These are phyloP conservation scores for Meghimatium bilineatum DNA, from an alignment of 2,888 invertebrate genomes.

Conservation along the genomic window DNA sequence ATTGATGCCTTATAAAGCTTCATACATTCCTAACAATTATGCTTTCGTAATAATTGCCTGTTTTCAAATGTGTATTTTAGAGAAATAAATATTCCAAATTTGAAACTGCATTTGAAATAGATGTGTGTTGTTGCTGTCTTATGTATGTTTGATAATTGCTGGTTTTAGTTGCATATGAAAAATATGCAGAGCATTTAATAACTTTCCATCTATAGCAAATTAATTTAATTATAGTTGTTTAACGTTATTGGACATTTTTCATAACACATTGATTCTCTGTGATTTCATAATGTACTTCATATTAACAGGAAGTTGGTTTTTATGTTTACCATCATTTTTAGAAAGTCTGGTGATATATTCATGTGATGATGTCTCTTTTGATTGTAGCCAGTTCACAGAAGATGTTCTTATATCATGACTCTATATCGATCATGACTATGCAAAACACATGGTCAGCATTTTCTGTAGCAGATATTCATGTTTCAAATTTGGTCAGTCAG, in stretches of 20 bases:
- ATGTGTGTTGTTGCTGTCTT: neutral
- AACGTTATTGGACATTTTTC: neutral
- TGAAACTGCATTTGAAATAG: neutral
- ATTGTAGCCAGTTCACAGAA: neutral
- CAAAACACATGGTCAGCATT: too few relatives aligned
- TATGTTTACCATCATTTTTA: neutral
- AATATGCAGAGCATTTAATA: neutral
- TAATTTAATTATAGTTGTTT: neutral
- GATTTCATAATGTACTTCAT: neutral
- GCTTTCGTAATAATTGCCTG: slow-evolving; percentile 6
- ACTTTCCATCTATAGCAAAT: neutral
- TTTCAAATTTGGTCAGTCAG: too few relatives aligned
- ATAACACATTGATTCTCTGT: neutral
- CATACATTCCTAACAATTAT: slow-evolving; percentile 18
- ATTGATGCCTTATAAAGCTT: slow-evolving; percentile 10
- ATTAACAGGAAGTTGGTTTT: neutral
- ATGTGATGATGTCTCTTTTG: neutral
- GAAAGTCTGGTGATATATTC: neutral
- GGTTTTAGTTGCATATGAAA: slow-evolving; percentile 3
- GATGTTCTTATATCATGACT: neutral
- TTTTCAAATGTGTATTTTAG: neutral
- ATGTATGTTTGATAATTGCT: slow-evolving; percentile 9
- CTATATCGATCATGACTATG: too few relatives aligned
- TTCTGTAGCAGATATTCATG: too few relatives aligned
- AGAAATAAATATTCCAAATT: neutral